Percentiles rank a stretch among this genome's conserved stretches.
phyloP scores from a whole-genome alignment of 53 echinoderm and acorn worm species.

The Paelopatides confundens region DNA sequence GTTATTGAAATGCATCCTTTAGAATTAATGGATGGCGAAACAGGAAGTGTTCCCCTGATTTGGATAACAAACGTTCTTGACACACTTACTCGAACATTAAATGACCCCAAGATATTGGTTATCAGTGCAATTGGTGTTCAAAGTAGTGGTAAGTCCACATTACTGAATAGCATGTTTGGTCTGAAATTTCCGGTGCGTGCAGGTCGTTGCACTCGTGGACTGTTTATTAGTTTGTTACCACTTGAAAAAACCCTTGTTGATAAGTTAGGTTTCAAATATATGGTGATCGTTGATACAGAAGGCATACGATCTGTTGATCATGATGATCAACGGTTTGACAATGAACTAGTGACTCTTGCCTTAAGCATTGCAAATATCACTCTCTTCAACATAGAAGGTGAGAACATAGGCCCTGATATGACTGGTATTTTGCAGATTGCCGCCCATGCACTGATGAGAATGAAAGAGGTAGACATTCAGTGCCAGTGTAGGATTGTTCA shows the following conservation, averaged over 20 bases:
- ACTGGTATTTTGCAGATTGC: slow-evolving; percentile 27
- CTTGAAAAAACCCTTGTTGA: neutral
- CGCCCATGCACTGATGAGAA: slow-evolving; percentile 24
- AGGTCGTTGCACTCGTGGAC: slow-evolving; percentile 26
- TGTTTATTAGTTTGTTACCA: neutral
- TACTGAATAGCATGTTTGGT: slow-evolving; percentile 35
- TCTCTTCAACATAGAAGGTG: slow-evolving; percentile 26
- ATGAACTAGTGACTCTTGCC: slow-evolving; percentile 22
- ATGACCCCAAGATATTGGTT: neutral
- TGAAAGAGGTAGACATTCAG: slow-evolving; percentile 32
- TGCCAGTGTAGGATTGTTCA: slow-evolving; percentile 30
- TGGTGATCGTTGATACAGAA: slow-evolving; percentile 21
- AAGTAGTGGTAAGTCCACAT: slow-evolving; percentile 31
- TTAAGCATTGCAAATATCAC: slow-evolving; percentile 29
- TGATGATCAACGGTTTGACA: slow-evolving; percentile 5
- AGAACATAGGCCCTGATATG: slow-evolving; percentile 26
- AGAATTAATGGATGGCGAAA: slow-evolving; percentile 19
- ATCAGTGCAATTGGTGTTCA: slow-evolving; percentile 22
- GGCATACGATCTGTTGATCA: slow-evolving; percentile 17
- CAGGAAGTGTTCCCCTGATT: neutral
- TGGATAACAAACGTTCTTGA: slow-evolving; percentile 11
- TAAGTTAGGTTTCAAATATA: neutral
- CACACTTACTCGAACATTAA: neutral
- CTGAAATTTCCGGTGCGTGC: slow-evolving; percentile 7
- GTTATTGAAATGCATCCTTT: neutral